phyloP scores from a whole-genome alignment of 1,140 invertebrate genomes.

The Harlomillsia oculata region DNA sequence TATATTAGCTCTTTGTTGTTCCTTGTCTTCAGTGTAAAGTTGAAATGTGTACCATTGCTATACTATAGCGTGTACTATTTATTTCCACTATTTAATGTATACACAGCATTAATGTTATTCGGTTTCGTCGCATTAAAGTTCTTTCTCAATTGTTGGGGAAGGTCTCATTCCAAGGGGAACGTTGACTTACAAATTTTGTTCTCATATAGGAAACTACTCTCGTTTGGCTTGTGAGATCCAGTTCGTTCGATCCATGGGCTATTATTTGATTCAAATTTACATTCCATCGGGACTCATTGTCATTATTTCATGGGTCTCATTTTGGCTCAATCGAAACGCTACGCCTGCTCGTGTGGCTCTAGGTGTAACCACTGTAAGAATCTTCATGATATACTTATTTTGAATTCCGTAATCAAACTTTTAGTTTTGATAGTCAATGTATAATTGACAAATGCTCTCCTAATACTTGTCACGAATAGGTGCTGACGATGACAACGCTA shows the following conservation, averaged over 20 bases:
- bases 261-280: conserved; percentile 85
- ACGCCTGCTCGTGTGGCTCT: conserved; percentile 92
- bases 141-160: too few species aligned
- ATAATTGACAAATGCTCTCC: neutral
- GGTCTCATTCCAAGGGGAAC: too few species aligned
- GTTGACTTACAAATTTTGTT: too few species aligned
- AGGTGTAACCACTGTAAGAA: conserved; percentile 76
- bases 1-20: too few species aligned
- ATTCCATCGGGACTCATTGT: conserved; percentile 97
- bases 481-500: conserved; percentile 96
- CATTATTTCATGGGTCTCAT: conserved; percentile 97
- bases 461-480: conserved; percentile 27
- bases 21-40: too few species aligned
- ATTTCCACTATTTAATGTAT: too few species aligned
- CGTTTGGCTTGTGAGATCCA: conserved; percentile 94
- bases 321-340: conserved; percentile 86
- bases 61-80: too few species aligned
- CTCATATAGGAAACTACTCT: conserved; percentile 97
- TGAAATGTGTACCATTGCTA: too few species aligned
- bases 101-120: too few species aligned
- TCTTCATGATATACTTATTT: neutral
- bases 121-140: too few species aligned
- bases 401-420: neutral
- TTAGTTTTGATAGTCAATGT: neutral
- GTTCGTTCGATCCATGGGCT: conserved; percentile 95